phyloP scores from a whole-genome alignment of 1,140 invertebrate species.

The Hypsibius dujardini region DNA sequence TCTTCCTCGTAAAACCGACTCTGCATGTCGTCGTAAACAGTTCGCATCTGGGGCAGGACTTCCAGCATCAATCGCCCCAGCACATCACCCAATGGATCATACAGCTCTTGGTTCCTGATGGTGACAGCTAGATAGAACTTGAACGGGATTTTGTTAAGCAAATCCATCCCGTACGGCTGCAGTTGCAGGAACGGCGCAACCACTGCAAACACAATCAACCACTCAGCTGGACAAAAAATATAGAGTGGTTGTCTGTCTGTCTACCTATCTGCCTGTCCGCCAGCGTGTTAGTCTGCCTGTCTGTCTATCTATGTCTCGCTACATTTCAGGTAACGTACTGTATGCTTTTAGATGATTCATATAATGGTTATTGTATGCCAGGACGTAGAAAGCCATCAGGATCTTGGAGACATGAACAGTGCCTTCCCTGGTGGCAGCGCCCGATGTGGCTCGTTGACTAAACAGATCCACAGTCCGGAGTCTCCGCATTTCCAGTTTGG shows the following conservation, averaged over 20 bases:
- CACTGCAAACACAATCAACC: neutral
- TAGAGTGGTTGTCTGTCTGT: too few species aligned
- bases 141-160: conserved; percentile 1
- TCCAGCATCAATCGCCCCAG: conserved; percentile 7
- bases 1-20: neutral
- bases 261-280: too few species aligned
- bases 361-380: neutral
- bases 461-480: conserved; percentile 1
- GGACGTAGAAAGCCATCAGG: conserved; percentile 6
- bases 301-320: too few species aligned
- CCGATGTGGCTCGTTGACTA: neutral
- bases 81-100: neutral
- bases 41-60: conserved; percentile 4
- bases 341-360: neutral
- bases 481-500: neutral
- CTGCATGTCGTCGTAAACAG: neutral
- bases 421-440: neutral
- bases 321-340: neutral
- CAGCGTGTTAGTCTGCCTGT: too few species aligned
- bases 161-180: neutral
- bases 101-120: neutral
- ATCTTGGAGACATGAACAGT: neutral
- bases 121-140: neutral
- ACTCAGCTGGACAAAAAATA: too few species aligned
- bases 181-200: neutral